phyloP scores from a whole-genome alignment of 2,797 vertebrate species.

The Syncerus caffer region DNA sequence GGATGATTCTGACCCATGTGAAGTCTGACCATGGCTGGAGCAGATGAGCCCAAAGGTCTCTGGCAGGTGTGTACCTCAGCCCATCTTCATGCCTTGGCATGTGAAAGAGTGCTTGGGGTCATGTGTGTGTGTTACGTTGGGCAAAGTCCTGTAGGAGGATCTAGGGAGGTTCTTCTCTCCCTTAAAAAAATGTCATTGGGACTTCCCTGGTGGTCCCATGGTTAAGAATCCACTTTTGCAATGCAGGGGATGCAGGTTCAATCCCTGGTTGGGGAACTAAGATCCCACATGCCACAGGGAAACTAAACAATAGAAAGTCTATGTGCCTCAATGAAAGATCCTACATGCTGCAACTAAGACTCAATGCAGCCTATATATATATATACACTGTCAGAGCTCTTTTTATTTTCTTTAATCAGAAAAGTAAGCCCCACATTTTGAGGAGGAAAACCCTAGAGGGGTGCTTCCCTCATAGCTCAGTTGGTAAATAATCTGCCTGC shows the following conservation, averaged over 20 bases:
- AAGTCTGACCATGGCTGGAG: background rate
- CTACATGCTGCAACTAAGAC: background rate
- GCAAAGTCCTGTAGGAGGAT: background rate
- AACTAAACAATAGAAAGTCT: background rate
- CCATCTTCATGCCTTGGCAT: background rate
- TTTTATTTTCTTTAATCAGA: slow-evolving; percentile 71
- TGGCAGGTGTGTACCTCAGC: background rate
- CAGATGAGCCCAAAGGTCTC: background rate
- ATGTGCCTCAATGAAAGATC: background rate
- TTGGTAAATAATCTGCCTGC: background rate
- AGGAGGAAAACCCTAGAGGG: background rate
- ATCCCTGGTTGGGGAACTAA: background rate
- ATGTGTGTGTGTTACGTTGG: accelerated
- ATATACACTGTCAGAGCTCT: background rate
- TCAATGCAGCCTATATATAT: background rate
- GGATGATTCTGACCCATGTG: background rate
- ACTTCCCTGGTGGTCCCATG: background rate
- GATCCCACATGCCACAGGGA: background rate
- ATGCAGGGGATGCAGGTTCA: background rate
- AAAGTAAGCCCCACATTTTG: slow-evolving; percentile 68
- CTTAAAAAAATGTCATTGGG: background rate
- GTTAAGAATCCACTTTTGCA: background rate
- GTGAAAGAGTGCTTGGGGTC: background rate
- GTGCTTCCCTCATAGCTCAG: background rate
- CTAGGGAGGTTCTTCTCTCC: background rate